A percentile compares a stretch with the other conserved stretches of the same genome.
phyloP scores from a whole-genome alignment of 2,797 vertebrate species.

The Acanthopagrus latus region DNA sequence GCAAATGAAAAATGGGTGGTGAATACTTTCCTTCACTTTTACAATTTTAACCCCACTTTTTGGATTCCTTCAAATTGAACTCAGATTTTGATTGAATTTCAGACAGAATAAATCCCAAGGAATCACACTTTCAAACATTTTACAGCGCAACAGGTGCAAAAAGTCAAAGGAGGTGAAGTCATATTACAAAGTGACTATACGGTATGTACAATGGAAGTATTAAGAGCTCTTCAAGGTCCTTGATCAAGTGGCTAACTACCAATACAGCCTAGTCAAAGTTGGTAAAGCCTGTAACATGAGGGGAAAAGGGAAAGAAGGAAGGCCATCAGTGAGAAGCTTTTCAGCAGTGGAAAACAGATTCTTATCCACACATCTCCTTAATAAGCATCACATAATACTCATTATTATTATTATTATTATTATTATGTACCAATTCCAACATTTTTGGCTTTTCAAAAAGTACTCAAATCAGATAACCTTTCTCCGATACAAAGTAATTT shows the following conservation, averaged over 20 bases:
- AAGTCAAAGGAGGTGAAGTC: constrained; percentile 28
- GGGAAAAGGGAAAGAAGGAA: constrained; percentile 40
- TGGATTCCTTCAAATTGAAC: neutral
- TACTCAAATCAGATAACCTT: constrained; percentile 30
- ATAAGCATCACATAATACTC: constrained; percentile 46
- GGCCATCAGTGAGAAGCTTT: constrained; percentile 63
- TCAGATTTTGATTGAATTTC: constrained; percentile 1
- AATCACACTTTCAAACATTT: constrained; percentile 47
- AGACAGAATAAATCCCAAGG: constrained; percentile 18
- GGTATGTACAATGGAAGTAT: constrained; percentile 53
- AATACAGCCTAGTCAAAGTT: constrained; percentile 45
- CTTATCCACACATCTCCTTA: constrained; percentile 44
- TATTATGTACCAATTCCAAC: constrained; percentile 34
- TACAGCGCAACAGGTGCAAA: constrained; percentile 48
- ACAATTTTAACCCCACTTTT: constrained; percentile 9
- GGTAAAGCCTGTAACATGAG: constrained; percentile 37
- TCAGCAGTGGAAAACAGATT: constrained; percentile 42
- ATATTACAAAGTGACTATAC: constrained; percentile 44
- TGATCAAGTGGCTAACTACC: constrained; percentile 42
- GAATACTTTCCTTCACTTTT: constrained; percentile 1
- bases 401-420: too few species aligned
- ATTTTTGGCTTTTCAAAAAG: constrained; percentile 53
- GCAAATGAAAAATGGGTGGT: constrained; percentile 19
- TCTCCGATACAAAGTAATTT: constrained; percentile 27
- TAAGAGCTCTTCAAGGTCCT: constrained; percentile 47